Conservation (phyloP, 2,797 vertebrate genomes). For the Leptatherina wallacei region DNA sequence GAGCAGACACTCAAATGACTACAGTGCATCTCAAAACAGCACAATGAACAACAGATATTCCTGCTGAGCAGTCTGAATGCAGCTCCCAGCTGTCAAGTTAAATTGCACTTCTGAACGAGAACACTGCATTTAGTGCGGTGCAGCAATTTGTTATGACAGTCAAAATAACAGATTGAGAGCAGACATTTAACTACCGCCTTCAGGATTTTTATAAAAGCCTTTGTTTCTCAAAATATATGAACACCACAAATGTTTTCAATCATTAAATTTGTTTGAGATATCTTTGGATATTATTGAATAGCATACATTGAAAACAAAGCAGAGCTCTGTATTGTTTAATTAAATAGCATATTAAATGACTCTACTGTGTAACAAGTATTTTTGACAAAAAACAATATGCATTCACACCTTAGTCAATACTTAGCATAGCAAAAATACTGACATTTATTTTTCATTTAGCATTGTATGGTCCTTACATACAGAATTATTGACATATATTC, state of each 20-base stretch:
- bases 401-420: too few relatives aligned
- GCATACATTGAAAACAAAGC: neutral
- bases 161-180: slow-evolving; percentile 19
- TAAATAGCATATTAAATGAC: neutral
- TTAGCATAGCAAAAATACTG: too few relatives aligned
- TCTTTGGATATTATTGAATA: neutral
- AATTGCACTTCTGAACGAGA: slow-evolving; percentile 33
- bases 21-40: slow-evolving; percentile 35
- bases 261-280: neutral
- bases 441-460: too few relatives aligned
- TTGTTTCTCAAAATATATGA: slow-evolving; percentile 21
- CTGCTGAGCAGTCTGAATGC: slow-evolving; percentile 72
- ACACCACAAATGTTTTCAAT: neutral
- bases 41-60: slow-evolving; percentile 50
- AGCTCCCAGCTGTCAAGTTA: slow-evolving; percentile 9
- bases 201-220: slow-evolving; percentile 7
- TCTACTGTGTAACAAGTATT: neutral
- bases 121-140: slow-evolving; percentile 39
- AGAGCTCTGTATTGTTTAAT: neutral
- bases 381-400: too few relatives aligned
- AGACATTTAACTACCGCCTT: slow-evolving; percentile 21
- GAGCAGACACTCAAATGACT: slow-evolving; percentile 48
- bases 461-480: too few relatives aligned
- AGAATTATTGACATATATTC: too few relatives aligned
- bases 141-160: slow-evolving; percentile 24